phyloP scores from a whole-genome alignment of 2,113 vertebrate genomes.

The Dromiciops gliroides region DNA sequence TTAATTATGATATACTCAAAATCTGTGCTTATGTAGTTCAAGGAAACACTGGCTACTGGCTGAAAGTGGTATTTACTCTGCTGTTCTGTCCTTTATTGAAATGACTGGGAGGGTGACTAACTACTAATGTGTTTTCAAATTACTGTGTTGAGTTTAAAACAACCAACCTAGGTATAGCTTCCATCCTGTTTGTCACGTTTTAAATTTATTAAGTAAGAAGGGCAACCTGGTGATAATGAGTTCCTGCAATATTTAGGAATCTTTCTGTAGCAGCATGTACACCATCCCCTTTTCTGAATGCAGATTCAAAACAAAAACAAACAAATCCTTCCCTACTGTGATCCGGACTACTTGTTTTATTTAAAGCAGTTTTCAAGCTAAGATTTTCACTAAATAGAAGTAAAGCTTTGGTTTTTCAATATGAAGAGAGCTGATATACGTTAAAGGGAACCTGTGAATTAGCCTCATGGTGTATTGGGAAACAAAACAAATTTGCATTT shows the following conservation, averaged over 20 bases:
- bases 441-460: not conserved
- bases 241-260: not conserved
- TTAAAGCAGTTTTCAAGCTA: constrained; percentile 6
- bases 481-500: not conserved
- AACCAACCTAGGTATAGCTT: not conserved
- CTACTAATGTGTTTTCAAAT: not conserved
- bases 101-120: not conserved
- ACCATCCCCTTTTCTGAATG: not conserved
- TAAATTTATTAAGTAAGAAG: constrained; percentile 17
- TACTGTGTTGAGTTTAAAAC: constrained; percentile 19
- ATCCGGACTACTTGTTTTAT: not conserved
- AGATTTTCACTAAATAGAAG: constrained; percentile 9
- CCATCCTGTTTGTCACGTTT: constrained; percentile 7
- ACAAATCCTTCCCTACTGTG: not conserved
- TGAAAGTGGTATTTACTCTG: not conserved
- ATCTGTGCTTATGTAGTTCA: not conserved
- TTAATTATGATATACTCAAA: constrained; percentile 1
- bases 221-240: not conserved
- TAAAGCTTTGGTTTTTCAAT: not conserved
- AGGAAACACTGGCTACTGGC: constrained; percentile 15
- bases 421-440: not conserved
- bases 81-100: not conserved
- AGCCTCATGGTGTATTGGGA: not conserved
- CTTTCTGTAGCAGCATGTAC: not conserved
- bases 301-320: not conserved